These are phyloP conservation scores for Bursaphelenchus mucronatus DNA, from an alignment of 1,140 invertebrate species.

Conservation along the genomic window DNA sequence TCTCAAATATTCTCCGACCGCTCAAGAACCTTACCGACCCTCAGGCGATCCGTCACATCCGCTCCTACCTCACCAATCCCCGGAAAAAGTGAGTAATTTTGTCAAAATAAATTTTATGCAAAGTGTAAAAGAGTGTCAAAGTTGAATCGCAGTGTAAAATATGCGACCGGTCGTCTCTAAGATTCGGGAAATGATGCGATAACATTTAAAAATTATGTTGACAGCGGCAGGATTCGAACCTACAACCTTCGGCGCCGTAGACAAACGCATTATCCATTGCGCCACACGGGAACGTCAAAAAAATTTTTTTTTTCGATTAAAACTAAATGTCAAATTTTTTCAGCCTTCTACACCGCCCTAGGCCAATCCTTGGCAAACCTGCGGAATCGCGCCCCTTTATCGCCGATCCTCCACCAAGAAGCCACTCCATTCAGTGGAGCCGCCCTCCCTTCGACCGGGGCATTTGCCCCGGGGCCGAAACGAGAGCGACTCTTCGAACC, in stretches of 20 bases:
- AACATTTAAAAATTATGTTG: conserved; percentile 5
- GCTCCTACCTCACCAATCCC: conserved; percentile 41
- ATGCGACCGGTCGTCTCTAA: too few species aligned
- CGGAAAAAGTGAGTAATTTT: conserved; percentile 32
- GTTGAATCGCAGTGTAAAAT: too few species aligned
- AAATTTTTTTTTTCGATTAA: too few species aligned
- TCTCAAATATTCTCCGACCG: not conserved
- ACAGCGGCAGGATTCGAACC: conserved; percentile 48
- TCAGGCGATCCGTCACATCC: conserved; percentile 22
- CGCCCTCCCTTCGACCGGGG: not conserved
- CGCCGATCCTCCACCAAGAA: not conserved
- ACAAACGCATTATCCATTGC: conserved; percentile 53
- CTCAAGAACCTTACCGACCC: not conserved
- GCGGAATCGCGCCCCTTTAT: conserved; percentile 31
- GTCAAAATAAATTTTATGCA: too few species aligned
- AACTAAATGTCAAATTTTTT: conserved; percentile 4
- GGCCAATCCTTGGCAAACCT: conserved; percentile 43
- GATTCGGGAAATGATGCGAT: too few species aligned
- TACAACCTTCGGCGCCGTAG: conserved; percentile 53
- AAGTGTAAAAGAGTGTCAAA: too few species aligned
- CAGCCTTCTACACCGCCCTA: conserved; percentile 44
- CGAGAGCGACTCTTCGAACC: not conserved
- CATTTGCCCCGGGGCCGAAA: not conserved
- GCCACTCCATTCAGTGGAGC: not conserved
- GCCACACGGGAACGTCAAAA: conserved; percentile 27